phyloP scores from a whole-genome alignment of 2,888 invertebrate species.

The Ophion ventricosus region DNA sequence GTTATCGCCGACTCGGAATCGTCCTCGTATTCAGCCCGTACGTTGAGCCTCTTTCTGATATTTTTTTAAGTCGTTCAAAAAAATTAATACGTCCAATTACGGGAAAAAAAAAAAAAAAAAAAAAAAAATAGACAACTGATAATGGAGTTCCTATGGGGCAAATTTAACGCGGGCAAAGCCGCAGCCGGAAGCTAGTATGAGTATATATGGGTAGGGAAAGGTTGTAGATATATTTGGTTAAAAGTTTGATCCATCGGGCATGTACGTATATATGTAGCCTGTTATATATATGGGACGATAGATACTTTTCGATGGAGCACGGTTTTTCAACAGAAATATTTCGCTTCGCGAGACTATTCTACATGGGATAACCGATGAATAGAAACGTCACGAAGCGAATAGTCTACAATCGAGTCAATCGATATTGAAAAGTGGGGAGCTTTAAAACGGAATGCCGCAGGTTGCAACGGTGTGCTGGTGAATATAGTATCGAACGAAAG shows the following conservation, averaged over 20 bases:
- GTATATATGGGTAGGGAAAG: neutral
- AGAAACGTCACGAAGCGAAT: constrained; percentile 56
- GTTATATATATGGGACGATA: constrained; percentile 7
- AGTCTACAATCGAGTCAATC: constrained; percentile 56
- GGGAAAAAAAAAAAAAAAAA: too few species aligned
- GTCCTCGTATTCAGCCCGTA: neutral
- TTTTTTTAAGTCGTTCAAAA: neutral
- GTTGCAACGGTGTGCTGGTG: constrained; percentile 7
- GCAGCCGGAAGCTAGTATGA: too few species aligned
- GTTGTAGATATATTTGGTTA: neutral
- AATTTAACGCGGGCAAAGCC: too few species aligned
- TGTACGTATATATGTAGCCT: constrained; percentile 3
- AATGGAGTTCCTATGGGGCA: too few species aligned
- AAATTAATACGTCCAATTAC: neutral
- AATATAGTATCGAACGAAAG: neutral
- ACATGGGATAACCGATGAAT: constrained; percentile 52
- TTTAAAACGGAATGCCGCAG: constrained; percentile 24
- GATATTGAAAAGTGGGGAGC: constrained; percentile 52
- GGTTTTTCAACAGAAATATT: constrained; percentile 51
- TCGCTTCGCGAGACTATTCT: constrained; percentile 43
- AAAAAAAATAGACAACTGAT: neutral
- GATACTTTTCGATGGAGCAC: constrained; percentile 7
- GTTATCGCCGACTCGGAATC: neutral
- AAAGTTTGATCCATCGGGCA: neutral
- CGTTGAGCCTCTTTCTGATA: neutral